Conservation (phyloP, 1,140 invertebrate species). For the Chironomus tepperi region DNA sequence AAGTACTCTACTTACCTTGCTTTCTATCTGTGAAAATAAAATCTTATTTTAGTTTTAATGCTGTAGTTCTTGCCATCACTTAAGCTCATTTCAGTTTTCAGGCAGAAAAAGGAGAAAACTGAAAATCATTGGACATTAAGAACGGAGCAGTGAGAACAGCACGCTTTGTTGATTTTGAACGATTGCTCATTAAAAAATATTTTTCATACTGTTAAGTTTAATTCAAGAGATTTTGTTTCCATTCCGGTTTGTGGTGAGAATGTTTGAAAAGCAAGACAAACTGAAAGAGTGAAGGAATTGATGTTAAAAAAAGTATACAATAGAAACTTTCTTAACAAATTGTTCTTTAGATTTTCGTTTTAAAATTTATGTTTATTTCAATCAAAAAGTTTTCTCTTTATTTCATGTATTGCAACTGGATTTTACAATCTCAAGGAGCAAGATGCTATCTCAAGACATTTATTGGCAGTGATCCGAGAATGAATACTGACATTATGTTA, state of each 20-base stretch:
- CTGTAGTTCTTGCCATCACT: no score
- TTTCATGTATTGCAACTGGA: neutral
- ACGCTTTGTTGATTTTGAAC: slow-evolving; percentile 7
- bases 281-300: no score
- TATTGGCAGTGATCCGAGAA: slow-evolving; percentile 3
- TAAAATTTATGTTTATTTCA: slow-evolving; percentile 9
- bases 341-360: neutral
- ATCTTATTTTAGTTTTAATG: no score
- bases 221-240: no score
- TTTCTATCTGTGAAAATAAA: no score
- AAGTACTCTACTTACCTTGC: no score
- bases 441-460: neutral
- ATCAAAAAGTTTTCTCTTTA: neutral
- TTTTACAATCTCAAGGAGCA: neutral
- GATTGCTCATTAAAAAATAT: neutral
- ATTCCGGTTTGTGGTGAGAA: no score
- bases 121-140: no score
- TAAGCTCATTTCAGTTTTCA: no score
- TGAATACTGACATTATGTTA: slow-evolving; percentile 5
- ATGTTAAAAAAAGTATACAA: neutral
- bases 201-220: neutral
- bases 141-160: neutral
- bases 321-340: neutral
- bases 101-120: no score
- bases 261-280: no score